Evolutionary conservation across 1,140 invertebrate genomes (phyloP).

Genomic region (Drosophila carrolli): DNA sequence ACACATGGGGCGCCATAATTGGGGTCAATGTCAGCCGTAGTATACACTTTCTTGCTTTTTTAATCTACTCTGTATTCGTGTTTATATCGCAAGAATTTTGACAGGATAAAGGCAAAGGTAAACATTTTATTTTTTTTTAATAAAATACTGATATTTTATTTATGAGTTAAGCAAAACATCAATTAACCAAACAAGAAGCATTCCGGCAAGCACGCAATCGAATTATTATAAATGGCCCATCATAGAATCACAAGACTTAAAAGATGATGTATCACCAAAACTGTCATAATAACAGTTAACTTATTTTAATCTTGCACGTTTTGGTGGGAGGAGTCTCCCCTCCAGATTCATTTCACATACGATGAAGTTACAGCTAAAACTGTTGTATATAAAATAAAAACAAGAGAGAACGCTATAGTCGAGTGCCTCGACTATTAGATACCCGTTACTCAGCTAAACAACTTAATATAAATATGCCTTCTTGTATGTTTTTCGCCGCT

Average conservation of each 20-base stretch:
- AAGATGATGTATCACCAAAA: constrained; percentile 46
- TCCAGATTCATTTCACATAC: not conserved
- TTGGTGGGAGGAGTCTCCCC: not conserved
- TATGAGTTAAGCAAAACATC: constrained; percentile 48
- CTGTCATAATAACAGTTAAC: not conserved
- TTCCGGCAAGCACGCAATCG: constrained; percentile 63
- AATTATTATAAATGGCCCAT: constrained; percentile 78
- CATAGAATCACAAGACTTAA: constrained; percentile 78
- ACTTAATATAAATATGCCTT: no score
- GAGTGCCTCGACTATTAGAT: no score
- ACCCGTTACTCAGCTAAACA: no score
- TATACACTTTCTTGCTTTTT: constrained; percentile 8
- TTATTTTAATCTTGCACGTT: not conserved
- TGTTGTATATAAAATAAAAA: no score
- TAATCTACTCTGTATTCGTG: constrained; percentile 1
- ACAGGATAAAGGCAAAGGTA: constrained; percentile 28
- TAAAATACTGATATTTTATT: constrained; percentile 39
- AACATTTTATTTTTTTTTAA: constrained; percentile 25
- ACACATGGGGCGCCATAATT: constrained; percentile 43
- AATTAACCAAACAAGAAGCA: constrained; percentile 45
- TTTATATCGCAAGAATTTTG: constrained; percentile 7
- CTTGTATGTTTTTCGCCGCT: no score
- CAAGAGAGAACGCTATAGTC: no score
- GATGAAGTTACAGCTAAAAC: not conserved
- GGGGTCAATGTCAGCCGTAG: constrained; percentile 65